Conservation (phyloP, 2,797 vertebrate species). For the Philypnodon macrostomus region DNA sequence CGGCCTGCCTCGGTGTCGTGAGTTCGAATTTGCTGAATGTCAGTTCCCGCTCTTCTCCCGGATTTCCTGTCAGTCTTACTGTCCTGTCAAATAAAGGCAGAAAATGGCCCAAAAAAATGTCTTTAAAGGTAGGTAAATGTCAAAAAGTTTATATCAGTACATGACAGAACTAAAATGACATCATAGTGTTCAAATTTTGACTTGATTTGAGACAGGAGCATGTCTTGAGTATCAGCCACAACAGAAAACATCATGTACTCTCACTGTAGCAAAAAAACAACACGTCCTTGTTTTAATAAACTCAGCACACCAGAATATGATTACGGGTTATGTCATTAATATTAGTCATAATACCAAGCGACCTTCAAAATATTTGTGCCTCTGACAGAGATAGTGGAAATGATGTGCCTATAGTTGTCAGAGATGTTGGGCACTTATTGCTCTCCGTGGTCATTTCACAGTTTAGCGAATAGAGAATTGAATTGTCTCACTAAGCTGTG, state of each 20-base stretch:
- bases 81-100: no score
- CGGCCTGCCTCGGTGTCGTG: no score
- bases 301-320: slow-evolving; percentile 11
- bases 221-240: no score
- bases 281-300: slow-evolving; percentile 29
- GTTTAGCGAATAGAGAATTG: slow-evolving; percentile 15
- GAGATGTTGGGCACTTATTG: neutral
- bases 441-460: slow-evolving; percentile 26
- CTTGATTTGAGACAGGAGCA: no score
- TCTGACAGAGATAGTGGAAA: neutral
- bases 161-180: no score
- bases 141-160: no score
- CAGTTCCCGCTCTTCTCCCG: no score
- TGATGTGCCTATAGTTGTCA: neutral
- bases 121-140: no score
- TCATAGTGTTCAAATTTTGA: no score
- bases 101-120: no score
- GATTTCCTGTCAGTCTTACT: no score
- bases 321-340: neutral
- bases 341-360: neutral
- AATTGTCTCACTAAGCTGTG: slow-evolving; percentile 8
- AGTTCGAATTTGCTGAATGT: no score
- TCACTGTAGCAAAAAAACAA: slow-evolving; percentile 26
- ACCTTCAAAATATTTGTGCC: neutral
- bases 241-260: slow-evolving; percentile 56